phyloP scores from a whole-genome alignment of 35 echinoderm and acorn worm species.

The Lytechinus variegatus region DNA sequence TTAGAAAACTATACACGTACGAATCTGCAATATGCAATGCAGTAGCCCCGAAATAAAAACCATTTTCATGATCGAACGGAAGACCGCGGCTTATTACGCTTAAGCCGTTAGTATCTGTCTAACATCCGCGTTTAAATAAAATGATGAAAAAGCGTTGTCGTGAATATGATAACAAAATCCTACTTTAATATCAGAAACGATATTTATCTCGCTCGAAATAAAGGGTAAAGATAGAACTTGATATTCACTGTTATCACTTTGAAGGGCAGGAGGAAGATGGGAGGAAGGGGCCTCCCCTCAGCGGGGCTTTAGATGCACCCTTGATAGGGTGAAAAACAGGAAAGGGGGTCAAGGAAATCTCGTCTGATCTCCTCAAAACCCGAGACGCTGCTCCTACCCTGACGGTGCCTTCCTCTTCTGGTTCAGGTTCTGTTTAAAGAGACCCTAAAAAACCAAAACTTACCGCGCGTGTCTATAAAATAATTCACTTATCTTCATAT shows the following conservation, averaged over 20 bases:
- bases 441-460: neutral
- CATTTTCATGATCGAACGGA: neutral
- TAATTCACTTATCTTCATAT: neutral
- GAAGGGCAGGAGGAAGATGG: neutral
- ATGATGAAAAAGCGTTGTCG: neutral
- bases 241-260: neutral
- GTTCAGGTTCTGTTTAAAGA: neutral
- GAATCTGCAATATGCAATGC: neutral
- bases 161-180: neutral
- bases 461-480: neutral
- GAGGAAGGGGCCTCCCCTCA: neutral
- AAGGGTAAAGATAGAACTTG: neutral
- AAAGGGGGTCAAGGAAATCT: slow-evolving; percentile 9
- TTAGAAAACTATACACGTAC: too few species aligned
- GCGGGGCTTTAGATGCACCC: neutral
- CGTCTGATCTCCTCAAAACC: neutral
- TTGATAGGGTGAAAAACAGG: neutral
- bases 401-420: neutral
- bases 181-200: neutral
- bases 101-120: neutral
- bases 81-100: neutral
- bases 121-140: neutral
- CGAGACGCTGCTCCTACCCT: neutral
- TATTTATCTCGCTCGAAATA: neutral
- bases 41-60: neutral